Evolutionary conservation across 1,140 invertebrate genomes (phyloP), one percentile per base, ranked within the genome.

Genomic region (Schlechtendalia chinensis): DNA sequence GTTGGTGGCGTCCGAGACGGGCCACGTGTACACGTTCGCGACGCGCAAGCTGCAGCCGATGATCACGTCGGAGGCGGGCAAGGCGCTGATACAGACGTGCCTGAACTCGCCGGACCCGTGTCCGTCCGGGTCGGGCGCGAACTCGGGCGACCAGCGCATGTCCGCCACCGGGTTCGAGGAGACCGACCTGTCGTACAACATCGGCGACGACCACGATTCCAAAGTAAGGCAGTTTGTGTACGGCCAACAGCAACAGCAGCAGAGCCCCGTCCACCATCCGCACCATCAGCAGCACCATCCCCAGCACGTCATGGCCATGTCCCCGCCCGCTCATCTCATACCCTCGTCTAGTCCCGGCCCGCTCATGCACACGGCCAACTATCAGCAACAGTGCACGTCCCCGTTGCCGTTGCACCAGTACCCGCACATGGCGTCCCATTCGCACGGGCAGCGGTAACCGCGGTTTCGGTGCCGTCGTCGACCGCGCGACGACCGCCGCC

Each of bases 1-100:
- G 79, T 88, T 98, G 84, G 96, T 98, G 80, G 96, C 96, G 47
- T 96, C 94, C 53, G 96, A 98, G 87, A 98, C 96, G 17, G 96
- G 98, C 6, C 98, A 99, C 88, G 98, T 99, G 83, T 99, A 99
- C 88, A 99, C 98, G 69, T 99, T 99, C 89, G 98, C 98, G 50
- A 99, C 98, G 67, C 89, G 96, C 80, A 99, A 99, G 87, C 89
- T 99, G 59, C 97, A 99, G 87, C 98, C 98, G 71, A 99, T 99
- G 97, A 99, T 99, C 85, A 98, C 96, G 19, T 98, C 96, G 83
- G 98, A 99, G 85, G 96, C 96, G 80, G 98, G 98, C 67, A 99
- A 99, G 87, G 93, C 96, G 65, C 89, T 99, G 67, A 99, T 99
- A 84, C 97, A 99, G 87, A 98, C 96, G 77, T 99, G 98, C 87